Evolutionary conservation across 2,113 vertebrate species (phyloP).

Genomic region (Corynorhinus townsendii): DNA sequence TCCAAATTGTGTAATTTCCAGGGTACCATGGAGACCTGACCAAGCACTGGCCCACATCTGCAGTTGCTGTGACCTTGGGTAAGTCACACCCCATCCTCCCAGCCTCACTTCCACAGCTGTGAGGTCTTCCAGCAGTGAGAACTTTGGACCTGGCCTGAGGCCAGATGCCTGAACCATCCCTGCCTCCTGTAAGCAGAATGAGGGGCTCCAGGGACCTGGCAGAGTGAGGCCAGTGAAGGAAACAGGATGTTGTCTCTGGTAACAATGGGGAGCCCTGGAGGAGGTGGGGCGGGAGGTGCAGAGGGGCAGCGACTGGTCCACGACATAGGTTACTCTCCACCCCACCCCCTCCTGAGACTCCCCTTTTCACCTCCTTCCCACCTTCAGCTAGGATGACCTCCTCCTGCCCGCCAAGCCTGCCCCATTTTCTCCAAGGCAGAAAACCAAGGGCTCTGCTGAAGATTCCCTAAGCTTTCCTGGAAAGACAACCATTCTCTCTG

Average conservation of each 20-base stretch:
- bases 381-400: neutral
- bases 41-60: neutral
- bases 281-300: neutral
- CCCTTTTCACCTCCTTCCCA: neutral
- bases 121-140: neutral
- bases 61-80: neutral
- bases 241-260: neutral
- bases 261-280: neutral
- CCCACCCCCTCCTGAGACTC: neutral
- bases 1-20: neutral
- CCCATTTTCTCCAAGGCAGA: neutral
- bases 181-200: neutral
- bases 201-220: neutral
- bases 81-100: neutral
- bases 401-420: rapidly evolving
- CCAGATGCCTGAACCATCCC: no score
- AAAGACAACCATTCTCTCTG: neutral
- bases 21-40: neutral
- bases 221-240: neutral
- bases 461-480: constrained; percentile 25
- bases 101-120: neutral
- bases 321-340: neutral
- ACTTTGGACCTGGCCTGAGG: neutral
- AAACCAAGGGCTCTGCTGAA: neutral
- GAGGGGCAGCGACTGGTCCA: rapidly evolving